Conservation (phyloP, 2,888 invertebrate species). For the Biston stratarius region DNA sequence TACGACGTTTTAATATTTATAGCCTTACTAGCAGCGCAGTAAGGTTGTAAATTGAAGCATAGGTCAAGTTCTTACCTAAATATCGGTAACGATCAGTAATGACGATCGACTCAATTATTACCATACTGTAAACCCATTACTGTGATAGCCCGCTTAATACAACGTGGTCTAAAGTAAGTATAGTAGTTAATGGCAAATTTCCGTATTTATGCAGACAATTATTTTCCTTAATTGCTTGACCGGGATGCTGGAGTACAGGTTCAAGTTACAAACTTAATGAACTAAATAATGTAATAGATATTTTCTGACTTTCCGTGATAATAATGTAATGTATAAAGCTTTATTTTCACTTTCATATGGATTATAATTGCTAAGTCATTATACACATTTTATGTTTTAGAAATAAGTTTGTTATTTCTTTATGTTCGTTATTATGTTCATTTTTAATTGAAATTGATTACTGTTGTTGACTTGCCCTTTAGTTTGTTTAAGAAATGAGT, state of each 20-base stretch:
- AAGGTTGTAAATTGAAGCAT: constrained; percentile 38
- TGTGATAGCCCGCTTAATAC: constrained; percentile 75
- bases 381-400: constrained; percentile 10
- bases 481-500: too few relatives aligned
- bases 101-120: constrained; percentile 66
- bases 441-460: not conserved
- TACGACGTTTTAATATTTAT: constrained; percentile 36
- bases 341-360: constrained; percentile 56
- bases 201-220: constrained; percentile 80
- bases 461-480: too few relatives aligned
- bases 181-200: constrained; percentile 73
- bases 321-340: constrained; percentile 64
- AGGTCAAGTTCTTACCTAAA: constrained; percentile 23
- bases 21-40: constrained; percentile 34
- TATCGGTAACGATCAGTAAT: constrained; percentile 54
- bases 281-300: constrained; percentile 82
- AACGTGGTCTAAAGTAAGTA: constrained; percentile 72
- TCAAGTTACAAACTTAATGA: constrained; percentile 79
- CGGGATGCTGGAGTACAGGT: constrained; percentile 54
- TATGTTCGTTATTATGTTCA: too few relatives aligned
- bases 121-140: constrained; percentile 75
- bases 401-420: not conserved
- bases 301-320: constrained; percentile 73
- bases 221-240: constrained; percentile 79
- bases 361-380: constrained; percentile 18